phyloP scores from a whole-genome alignment of 2,888 invertebrate genomes.

The Amblyteles armatorius region DNA sequence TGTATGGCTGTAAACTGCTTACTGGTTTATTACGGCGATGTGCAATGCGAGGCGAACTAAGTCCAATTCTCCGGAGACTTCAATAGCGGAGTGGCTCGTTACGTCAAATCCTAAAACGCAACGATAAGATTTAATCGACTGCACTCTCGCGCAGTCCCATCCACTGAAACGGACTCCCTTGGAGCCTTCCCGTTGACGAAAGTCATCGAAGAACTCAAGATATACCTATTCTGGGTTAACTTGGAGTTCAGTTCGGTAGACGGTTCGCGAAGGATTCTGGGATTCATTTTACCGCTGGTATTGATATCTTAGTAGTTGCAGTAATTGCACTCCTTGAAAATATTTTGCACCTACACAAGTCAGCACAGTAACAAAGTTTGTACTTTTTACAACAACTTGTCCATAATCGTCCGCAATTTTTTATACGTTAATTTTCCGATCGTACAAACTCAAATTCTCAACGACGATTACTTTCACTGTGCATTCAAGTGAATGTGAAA shows the following conservation, averaged over 20 bases:
- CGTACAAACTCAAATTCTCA: too few species aligned
- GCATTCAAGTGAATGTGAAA: too few species aligned
- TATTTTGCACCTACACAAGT: too few species aligned
- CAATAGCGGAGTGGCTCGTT: slow-evolving; percentile 19
- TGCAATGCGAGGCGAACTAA: slow-evolving; percentile 17
- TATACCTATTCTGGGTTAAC: neutral
- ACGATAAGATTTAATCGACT: slow-evolving; percentile 7
- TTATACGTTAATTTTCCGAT: too few species aligned
- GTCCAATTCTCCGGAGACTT: slow-evolving; percentile 35
- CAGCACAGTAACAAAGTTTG: too few species aligned
- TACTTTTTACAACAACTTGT: too few species aligned
- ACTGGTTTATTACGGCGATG: neutral
- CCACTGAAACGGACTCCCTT: neutral
- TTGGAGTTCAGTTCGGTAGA: neutral
- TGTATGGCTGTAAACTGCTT: slow-evolving; percentile 4
- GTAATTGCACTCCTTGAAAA: neutral
- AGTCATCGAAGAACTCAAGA: neutral
- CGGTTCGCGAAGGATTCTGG: neutral
- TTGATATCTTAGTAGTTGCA: neutral
- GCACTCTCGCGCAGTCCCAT: neutral
- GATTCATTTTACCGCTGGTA: neutral
- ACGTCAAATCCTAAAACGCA: slow-evolving; percentile 39
- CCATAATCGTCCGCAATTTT: too few species aligned
- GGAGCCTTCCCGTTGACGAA: neutral
- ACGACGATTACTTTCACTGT: too few species aligned